Conservation (phyloP, 2,888 invertebrate species). For the Ctena decussata region DNA sequence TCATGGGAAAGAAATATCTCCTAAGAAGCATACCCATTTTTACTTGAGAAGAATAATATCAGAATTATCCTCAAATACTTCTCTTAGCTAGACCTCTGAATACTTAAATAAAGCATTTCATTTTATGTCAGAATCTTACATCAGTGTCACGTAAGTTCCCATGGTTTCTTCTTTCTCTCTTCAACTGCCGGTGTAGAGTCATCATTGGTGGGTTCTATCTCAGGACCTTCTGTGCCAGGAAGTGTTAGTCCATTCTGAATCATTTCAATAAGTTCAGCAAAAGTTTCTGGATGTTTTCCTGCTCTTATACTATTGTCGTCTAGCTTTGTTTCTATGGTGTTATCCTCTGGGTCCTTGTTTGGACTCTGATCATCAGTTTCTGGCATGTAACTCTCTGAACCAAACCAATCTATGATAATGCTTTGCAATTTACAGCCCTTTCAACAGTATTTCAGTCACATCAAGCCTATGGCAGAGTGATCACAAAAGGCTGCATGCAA, state of each 20-base stretch:
- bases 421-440: too few species aligned
- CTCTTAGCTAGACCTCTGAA: too few species aligned
- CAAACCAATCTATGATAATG: too few species aligned
- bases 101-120: too few species aligned
- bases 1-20: too few species aligned
- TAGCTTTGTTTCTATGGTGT: neutral
- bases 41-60: too few species aligned
- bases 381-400: neutral
- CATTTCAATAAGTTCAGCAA: constrained; percentile 66
- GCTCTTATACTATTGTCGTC: neutral
- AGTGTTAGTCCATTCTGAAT: constrained; percentile 67
- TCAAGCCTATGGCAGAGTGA: too few species aligned
- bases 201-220: constrained; percentile 66
- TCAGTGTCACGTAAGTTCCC: constrained; percentile 62
- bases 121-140: too few species aligned
- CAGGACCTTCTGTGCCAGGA: constrained; percentile 61
- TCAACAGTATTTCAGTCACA: too few species aligned
- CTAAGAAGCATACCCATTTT: too few species aligned
- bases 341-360: neutral
- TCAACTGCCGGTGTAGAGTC: constrained; percentile 56
- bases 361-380: neutral
- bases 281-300: constrained; percentile 53
- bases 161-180: constrained; percentile 65
- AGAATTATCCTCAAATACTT: too few species aligned
- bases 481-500: too few species aligned